Base-by-base conservation (phyloP, 2,888 invertebrate genomes). In the Platycnemis pennipes region DNA sequence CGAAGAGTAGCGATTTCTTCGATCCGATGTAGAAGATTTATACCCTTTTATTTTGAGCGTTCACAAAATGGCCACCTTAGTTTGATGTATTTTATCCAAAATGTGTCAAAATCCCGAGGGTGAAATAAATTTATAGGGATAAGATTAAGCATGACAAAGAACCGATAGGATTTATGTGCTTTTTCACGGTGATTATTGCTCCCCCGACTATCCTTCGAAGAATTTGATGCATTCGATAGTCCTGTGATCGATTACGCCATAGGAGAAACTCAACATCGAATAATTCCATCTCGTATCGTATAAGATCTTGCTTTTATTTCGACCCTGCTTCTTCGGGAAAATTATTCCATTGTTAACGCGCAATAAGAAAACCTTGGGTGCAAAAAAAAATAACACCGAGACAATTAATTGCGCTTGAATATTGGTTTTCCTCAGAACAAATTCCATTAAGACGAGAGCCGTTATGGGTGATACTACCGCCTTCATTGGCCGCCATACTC, bases 31-130 rank as follows among this genome's bases (percentile, higher is more conserved):
- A 5, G n/a, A 26, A 26, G 63, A 63, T 63, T 63, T 63, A 63
- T n/a, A n/a, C n/a, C 22, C 63, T 63, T n/a, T 63, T 63, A 63
- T 63, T 63, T 63, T n/a, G 63, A 63, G 63, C 63, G 63, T 63
- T 26, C n/a, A 63, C 63, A 26, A 26, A 63, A 63, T 5, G n/a
- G 26, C 26, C 7, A 22, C 2, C 63, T 63, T 63, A 63, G 63
- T 63, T 7, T 26, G 22, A n/a, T 8, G n/a, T 63, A 63, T 63
- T 63, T 63, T 63, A 63, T 63, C 5, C 63, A 63, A 63, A 63
- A 63, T 63, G 63, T 63, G 26, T 63, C 63, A 63, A 26, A 63
- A 63, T 2, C 26, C 63, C 63, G n/a, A 63, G n/a, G 63, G 63
- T 63, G 26, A 63, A 22, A 63, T 63, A 63, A 63, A 63, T 63